phyloP scores from a whole-genome alignment of 2,888 invertebrate genomes.

The Strigamia crassipes region DNA sequence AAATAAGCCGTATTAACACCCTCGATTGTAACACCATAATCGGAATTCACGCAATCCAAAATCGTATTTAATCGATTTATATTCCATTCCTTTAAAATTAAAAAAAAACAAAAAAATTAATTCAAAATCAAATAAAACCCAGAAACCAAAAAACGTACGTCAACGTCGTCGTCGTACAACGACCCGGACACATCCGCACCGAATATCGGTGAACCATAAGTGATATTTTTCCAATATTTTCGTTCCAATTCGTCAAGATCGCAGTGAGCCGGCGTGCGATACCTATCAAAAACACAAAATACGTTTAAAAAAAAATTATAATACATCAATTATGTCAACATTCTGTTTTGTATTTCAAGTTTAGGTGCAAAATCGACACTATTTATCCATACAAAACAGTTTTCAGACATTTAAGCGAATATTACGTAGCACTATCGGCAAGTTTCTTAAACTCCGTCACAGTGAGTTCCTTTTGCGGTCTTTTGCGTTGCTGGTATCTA shows the following conservation, averaged over 20 bases:
- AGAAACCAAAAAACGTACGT: slow-evolving; percentile 65
- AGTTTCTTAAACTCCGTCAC: slow-evolving; percentile 86
- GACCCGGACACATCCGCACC: slow-evolving; percentile 98
- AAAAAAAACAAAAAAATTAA: no score
- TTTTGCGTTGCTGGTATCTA: slow-evolving; percentile 95
- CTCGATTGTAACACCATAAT: slow-evolving; percentile 89
- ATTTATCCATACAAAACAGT: no score
- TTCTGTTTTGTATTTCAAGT: no score
- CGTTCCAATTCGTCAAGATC: slow-evolving; percentile 88
- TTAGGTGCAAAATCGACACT: no score
- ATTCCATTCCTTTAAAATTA: slow-evolving; percentile 78
- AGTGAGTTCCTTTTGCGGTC: slow-evolving; percentile 89
- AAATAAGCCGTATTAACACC: slow-evolving; percentile 98
- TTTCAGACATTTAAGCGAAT: no score
- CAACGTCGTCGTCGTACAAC: slow-evolving; percentile 85
- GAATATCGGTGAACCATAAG: slow-evolving; percentile 94
- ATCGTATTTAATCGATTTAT: slow-evolving; percentile 92
- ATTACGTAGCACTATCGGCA: slow-evolving; percentile 66
- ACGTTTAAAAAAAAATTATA: no score
- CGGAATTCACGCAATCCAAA: slow-evolving; percentile 89
- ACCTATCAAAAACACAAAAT: slow-evolving; percentile 57
- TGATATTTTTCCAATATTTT: slow-evolving; percentile 98
- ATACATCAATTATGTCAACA: no score
- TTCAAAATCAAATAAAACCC: neutral
- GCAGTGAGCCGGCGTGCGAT: slow-evolving; percentile 77